Percentiles rank a stretch among this genome's conserved stretches.
Conservation (phyloP, 2,888 invertebrate genomes). For the Drosophila affinis region DNA sequence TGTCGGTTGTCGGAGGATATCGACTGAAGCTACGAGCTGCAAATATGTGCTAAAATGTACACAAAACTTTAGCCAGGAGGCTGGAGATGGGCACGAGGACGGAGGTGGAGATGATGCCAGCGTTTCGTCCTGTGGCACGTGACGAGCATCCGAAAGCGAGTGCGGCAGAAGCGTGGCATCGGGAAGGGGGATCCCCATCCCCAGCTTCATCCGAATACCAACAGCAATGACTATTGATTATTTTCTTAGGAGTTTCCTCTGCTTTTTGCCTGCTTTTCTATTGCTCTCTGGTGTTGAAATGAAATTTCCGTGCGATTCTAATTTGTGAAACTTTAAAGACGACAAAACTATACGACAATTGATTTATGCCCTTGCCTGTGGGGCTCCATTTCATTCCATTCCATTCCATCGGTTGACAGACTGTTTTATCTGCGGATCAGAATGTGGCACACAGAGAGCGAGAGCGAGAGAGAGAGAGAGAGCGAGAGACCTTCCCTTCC, state of each 20-base stretch:
- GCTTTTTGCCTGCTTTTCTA: constrained; percentile 12
- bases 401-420: constrained; percentile 43
- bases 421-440: constrained; percentile 68
- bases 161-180: constrained; percentile 29
- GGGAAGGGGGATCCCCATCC: constrained; percentile 4
- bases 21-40: constrained; percentile 42
- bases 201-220: background rate
- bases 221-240: constrained; percentile 60
- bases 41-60: constrained; percentile 71
- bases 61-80: constrained; percentile 56
- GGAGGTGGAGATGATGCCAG: constrained; percentile 56
- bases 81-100: constrained; percentile 19
- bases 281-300: constrained; percentile 43
- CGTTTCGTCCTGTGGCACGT: constrained; percentile 62
- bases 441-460: constrained; percentile 53
- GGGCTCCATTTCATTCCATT: background rate
- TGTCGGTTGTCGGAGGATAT: constrained; percentile 14
- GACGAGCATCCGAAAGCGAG: constrained; percentile 60
- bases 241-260: background rate
- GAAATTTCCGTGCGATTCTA: constrained; percentile 49
- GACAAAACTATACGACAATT: constrained; percentile 42
- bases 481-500: constrained; percentile 51
- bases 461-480: constrained; percentile 33
- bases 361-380: constrained; percentile 62
- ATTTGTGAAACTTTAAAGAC: constrained; percentile 54